A percentile compares a stretch with the other conserved stretches of the same genome.
These are phyloP conservation scores for Wasmannia auropunctata DNA, from an alignment of 1,140 invertebrate genomes.

Conservation along the genomic window DNA sequence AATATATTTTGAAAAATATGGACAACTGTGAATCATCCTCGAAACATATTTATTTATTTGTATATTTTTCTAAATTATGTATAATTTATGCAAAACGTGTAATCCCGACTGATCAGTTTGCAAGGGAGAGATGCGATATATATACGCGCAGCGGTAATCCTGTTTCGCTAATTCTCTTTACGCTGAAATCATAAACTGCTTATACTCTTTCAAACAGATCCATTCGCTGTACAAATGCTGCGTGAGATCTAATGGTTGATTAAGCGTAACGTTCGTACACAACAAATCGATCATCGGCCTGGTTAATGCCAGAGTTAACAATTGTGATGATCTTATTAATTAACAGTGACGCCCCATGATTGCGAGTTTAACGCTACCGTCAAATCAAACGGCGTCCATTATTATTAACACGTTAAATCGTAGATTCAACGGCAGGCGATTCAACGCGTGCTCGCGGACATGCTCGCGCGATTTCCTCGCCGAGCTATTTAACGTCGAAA, in stretches of 20 bases:
- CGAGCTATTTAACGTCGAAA: not conserved
- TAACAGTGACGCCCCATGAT: conserved; percentile 22
- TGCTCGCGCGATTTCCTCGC: too few relatives aligned
- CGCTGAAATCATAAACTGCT: conserved; percentile 12
- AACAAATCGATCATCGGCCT: conserved; percentile 24
- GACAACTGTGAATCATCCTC: too few relatives aligned
- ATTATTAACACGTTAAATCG: conserved; percentile 23
- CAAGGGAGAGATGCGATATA: not conserved
- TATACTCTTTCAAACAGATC: conserved; percentile 39
- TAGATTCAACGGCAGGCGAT: not conserved
- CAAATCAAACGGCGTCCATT: not conserved
- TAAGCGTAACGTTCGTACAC: conserved; percentile 29
- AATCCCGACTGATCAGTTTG: not conserved
- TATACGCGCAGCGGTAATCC: not conserved
- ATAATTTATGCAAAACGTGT: not conserved
- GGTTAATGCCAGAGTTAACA: conserved; percentile 44
- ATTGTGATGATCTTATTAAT: conserved; percentile 58
- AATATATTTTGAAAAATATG: not conserved
- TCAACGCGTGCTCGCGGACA: not conserved
- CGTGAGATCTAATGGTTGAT: conserved; percentile 19
- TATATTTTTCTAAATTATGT: not conserved
- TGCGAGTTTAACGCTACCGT: conserved; percentile 26
- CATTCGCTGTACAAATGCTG: conserved; percentile 8
- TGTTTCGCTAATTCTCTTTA: conserved; percentile 17
- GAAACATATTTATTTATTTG: not conserved